These are phyloP conservation scores for Nematopogon swammerdamellus DNA, from an alignment of 2,888 invertebrate species.

Conservation along the genomic window DNA sequence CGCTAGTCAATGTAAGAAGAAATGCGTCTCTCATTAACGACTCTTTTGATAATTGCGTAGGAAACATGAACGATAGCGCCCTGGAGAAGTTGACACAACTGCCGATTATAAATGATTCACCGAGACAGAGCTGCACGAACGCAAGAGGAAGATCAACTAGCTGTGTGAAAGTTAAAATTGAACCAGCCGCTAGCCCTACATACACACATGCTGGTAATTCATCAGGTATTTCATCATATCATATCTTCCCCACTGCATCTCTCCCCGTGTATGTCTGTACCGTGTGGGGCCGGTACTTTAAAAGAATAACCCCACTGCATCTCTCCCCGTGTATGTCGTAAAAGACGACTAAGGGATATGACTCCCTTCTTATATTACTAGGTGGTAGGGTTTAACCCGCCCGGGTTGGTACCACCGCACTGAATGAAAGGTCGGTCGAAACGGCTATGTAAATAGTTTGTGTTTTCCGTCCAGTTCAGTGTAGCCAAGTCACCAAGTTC, in stretches of 20 bases:
- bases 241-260: not conserved
- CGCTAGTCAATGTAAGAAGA: slow-evolving; percentile 23
- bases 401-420: too few relatives aligned
- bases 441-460: too few relatives aligned
- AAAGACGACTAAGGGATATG: too few relatives aligned
- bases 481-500: too few relatives aligned
- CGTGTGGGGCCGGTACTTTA: too few relatives aligned
- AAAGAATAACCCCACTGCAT: too few relatives aligned
- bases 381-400: too few relatives aligned
- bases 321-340: too few relatives aligned
- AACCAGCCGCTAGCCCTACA: not conserved
- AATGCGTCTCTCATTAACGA: slow-evolving; percentile 37
- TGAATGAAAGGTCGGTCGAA: too few relatives aligned
- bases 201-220: not conserved
- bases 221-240: not conserved
- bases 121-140: slow-evolving; percentile 15
- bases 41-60: slow-evolving; percentile 44
- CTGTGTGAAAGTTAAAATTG: not conserved
- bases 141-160: slow-evolving; percentile 12
- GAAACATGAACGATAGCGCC: slow-evolving; percentile 43
- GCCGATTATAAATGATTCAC: slow-evolving; percentile 22
- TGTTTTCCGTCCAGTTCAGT: too few relatives aligned
- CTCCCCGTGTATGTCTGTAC: too few relatives aligned
- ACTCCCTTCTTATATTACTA: too few relatives aligned
- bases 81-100: slow-evolving; percentile 39